These are phyloP conservation scores for Brachionus asplanchnoidis DNA, from an alignment of 1,140 invertebrate species.

Conservation along the genomic window DNA sequence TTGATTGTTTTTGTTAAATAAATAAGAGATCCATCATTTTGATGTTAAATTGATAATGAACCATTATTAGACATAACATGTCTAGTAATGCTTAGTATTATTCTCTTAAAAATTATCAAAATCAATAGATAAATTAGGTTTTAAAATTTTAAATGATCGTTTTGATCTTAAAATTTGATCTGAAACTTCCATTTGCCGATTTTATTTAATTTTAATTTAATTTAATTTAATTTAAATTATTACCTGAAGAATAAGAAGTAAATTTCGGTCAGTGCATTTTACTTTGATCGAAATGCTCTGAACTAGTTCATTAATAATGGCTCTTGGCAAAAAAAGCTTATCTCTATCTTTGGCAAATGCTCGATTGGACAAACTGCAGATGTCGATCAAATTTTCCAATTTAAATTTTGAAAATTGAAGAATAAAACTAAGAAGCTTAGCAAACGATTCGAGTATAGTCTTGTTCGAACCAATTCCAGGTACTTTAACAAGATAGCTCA, in stretches of 20 bases:
- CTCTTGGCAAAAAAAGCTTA: slow-evolving; percentile 79
- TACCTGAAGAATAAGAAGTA: slow-evolving; percentile 81
- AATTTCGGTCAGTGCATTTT: slow-evolving; percentile 84
- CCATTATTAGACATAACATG: no score
- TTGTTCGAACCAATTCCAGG: slow-evolving; percentile 62
- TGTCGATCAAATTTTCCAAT: slow-evolving; percentile 75
- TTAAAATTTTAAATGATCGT: no score
- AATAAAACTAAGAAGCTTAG: slow-evolving; percentile 82
- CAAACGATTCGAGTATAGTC: slow-evolving; percentile 85
- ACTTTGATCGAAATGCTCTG: slow-evolving; percentile 92
- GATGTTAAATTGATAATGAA: no score
- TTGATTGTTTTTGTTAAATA: no score
- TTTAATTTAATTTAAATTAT: slow-evolving; percentile 44
- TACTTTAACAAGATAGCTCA: slow-evolving; percentile 76
- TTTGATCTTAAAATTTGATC: no score
- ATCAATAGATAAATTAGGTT: no score
- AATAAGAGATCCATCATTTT: no score
- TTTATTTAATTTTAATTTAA: no score
- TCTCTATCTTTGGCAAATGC: slow-evolving; percentile 82
- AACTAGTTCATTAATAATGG: slow-evolving; percentile 84
- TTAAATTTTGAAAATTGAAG: slow-evolving; percentile 81
- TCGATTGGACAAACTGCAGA: slow-evolving; percentile 81
- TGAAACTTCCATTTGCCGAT: no score
- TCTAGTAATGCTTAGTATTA: no score
- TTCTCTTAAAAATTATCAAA: no score